These are phyloP conservation scores for Agapetus fuscipes DNA, from an alignment of 2,888 invertebrate species.

Conservation along the genomic window DNA sequence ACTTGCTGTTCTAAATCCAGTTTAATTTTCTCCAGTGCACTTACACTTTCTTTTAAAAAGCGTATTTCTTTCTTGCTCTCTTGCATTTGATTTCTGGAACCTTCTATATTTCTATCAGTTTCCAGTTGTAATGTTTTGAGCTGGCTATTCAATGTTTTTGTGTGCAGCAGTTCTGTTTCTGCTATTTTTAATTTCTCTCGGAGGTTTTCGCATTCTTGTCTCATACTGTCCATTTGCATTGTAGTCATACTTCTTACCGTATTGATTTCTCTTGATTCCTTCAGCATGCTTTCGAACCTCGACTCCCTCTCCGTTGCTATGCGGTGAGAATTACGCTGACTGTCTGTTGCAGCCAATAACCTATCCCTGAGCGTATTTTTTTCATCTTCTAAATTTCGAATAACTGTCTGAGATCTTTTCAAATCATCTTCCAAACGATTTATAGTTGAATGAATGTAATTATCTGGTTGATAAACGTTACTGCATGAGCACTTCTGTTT, in stretches of 20 bases:
- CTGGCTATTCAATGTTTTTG: conserved; percentile 41
- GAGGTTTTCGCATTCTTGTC: conserved; percentile 30
- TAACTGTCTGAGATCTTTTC: conserved; percentile 46
- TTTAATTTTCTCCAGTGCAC: conserved; percentile 48
- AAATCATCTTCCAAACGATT: conserved; percentile 16
- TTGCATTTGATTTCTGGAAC: conserved; percentile 57
- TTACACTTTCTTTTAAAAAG: conserved; percentile 47
- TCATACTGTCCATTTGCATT: conserved; percentile 1
- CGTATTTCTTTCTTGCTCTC: conserved; percentile 55
- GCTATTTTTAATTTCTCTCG: conserved; percentile 39
- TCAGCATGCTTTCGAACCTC: conserved; percentile 3
- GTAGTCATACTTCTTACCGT: neutral
- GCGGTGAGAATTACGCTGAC: neutral
- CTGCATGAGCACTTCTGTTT: conserved; percentile 1
- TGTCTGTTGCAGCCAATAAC: conserved; percentile 30
- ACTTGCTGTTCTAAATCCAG: conserved; percentile 52
- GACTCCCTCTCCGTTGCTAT: neutral
- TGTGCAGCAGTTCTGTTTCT: conserved; percentile 40
- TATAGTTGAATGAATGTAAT: conserved; percentile 7
- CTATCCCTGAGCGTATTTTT: conserved; percentile 47
- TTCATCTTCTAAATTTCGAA: conserved; percentile 51
- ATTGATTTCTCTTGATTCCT: neutral
- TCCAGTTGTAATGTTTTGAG: conserved; percentile 65
- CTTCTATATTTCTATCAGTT: conserved; percentile 61
- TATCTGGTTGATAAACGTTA: conserved; percentile 7